Base-by-base conservation (phyloP, 2,797 vertebrate genomes). In the Brachyalestes nurse region DNA sequence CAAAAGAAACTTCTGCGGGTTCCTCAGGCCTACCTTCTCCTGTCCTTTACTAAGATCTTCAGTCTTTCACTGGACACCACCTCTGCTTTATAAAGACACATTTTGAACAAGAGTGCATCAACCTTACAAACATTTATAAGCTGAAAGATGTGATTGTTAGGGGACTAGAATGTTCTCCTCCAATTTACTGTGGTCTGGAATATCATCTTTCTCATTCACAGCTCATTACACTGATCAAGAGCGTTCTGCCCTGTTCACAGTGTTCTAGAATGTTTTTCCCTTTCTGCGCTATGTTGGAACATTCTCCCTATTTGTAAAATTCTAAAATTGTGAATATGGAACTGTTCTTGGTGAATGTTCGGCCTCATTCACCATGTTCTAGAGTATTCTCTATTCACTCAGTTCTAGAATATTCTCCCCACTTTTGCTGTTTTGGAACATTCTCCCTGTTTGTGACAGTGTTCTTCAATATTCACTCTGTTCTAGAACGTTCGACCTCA, bases 1-100 rank as follows among this genome's bases (percentile, higher is more conserved):
- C 94, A 96, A 94, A 95, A 94, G 92, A 92, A 91, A 93, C 92
- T 85, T 87, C 93, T 96, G 95, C 94, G 96, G 95, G 96, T 96
- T 96, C 96, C 95, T 95, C 94, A 94, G 95, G 94, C 95, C 93
- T 89, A 83, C 89, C 88, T 87, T 87, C 88, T 89, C 83, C 67
- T 69, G 23, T 51, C 86, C 76, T 82, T 71, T 40, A 0, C 28
- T 67, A 60, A 40, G 58, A 72, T 55, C 58, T 60, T 42, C 73
- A 25, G 47, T 66, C 64, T 47, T 67, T 40, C 62, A 47, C 34
- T 42, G 47, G 25, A 40, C 53, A 23, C 51, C 6, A 12, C 10
- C 28, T 19, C 14, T 72, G 16, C 34, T 28, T 45, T 69, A 14
- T 45, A 40, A 34, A 34, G 34, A 34, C 34, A 34, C 34, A 34